Percentiles rank a stretch among this genome's conserved stretches.
phyloP scores from a whole-genome alignment of 2,888 invertebrate genomes.

The Calameuta idolon region DNA sequence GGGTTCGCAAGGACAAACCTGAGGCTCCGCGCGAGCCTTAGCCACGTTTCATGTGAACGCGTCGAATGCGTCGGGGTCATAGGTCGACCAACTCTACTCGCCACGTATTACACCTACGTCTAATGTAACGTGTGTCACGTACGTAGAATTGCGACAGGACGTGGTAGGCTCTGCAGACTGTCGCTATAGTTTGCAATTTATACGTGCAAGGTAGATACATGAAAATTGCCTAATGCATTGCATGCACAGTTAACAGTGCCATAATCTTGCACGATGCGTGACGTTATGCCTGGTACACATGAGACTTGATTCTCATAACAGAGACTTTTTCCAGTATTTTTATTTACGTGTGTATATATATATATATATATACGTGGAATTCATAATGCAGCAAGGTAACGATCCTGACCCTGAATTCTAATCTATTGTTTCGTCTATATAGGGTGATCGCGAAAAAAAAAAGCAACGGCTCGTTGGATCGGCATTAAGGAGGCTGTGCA shows the following conservation, averaged over 20 bases:
- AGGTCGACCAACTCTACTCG: not conserved
- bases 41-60: too few species aligned
- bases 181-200: not conserved
- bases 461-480: not conserved
- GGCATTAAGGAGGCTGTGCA: not conserved
- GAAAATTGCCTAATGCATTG: not conserved
- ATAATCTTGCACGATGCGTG: not conserved
- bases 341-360: not conserved
- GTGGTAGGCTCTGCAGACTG: too few species aligned
- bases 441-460: not conserved
- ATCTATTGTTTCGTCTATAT: not conserved
- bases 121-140: not conserved
- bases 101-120: not conserved
- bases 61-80: too few species aligned
- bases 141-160: not conserved
- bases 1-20: too few species aligned
- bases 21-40: too few species aligned
- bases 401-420: not conserved
- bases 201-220: not conserved
- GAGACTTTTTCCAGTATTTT: not conserved
- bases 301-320: not conserved
- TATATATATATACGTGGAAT: not conserved
- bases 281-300: not conserved
- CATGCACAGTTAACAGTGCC: not conserved
- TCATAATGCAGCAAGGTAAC: not conserved